Evolutionary conservation across 2,113 vertebrate genomes (phyloP), one percentile per base, ranked within the genome.

Genomic region (Pungitius pungitius): DNA sequence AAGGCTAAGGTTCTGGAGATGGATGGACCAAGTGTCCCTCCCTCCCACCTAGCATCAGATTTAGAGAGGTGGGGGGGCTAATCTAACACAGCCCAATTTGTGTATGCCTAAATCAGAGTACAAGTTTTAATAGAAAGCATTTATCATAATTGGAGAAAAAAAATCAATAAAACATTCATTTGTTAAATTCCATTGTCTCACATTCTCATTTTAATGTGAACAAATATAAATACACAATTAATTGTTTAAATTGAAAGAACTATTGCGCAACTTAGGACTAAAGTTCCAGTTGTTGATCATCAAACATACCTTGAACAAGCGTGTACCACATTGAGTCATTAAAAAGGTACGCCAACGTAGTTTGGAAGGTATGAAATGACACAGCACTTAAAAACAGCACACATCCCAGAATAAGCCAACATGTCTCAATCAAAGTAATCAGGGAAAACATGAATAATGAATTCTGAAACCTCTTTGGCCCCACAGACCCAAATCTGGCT

Each of bases 1-100:
- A 63, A 89, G 83, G 88, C 80, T 77, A 86, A 75, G 83, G 67
- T 86, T 84, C 37, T 54, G 74, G 70, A 86, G 83, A 89, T 83
- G 85, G 85, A 88, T 85, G 69, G 75, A 89, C 86, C 73, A 70
- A 30, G 61, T 81, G 72, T 83, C 69, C 76, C 78, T 76, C 78
- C 61, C 61, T 68, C 55, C 79, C 73, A 90, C 91, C 77, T 60
- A 87, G 89, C 89, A 89, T 82, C 30, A 74, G 77, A 37, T 67
- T 67, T 55, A 61, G 37, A 58, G 49, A 73, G 61, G 20, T 42
- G 40, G 47, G 68, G 58, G 55, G 65, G 43, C 40, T 57, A n/a
- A 61, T 64, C 20, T 30, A 37, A 57, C 55, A n/a, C 37, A 59
- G 47, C 39, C 37, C 37, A 52, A 63, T 67, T 3, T 52, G 59